Evolutionary conservation across 2,797 vertebrate species (phyloP), one percentile per base, ranked within the genome.

Genomic region (Otolemur crassicaudatus): DNA sequence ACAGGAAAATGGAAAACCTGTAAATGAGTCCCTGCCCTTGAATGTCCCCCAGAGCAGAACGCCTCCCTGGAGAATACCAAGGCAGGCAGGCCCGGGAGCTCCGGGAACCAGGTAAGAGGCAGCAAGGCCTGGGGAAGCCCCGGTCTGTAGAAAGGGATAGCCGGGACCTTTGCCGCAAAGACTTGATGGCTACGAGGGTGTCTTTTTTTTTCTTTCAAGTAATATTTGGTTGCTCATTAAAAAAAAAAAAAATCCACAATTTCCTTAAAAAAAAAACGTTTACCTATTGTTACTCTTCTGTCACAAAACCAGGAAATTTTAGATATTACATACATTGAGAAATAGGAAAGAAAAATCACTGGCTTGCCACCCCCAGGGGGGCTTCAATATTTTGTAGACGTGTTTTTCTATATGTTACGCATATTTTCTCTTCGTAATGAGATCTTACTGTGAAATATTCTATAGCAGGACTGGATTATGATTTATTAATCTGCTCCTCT

Each of bases 11-110:
- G 93, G 95, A 0, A 97, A 97, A 13, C 87, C 98, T 14, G 0
- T 25, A 85, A 95, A 96, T 23, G 96, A 98, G 69, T 63, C 94
- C 94, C 86, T 89, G 94, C 95, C 97, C 67, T 72, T 86, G 73
- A 92, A 58, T 0, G 23, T 92, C 67, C 80, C 97, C 7, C 23
- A 87, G 83, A 95, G 37, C 4, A 88, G 97, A 75, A 43, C 49
- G 0, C 69, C 97, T 67, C 25, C 90, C 76, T 46, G 97, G 75
- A 96, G 46, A 86, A 95, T 13, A 31, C 4, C 86, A 40, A 77
- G 83, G 4, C 79, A 46, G 86, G 79, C 53, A 56, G 25, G 17
- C 0, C 37, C 88, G 19, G 95, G 96, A 2, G 60, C 93, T 29
- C 6, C 13, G 79, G 46, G 69, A 73, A 34, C 23, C 5, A 96